Evolutionary conservation across 2,113 vertebrate genomes (phyloP).

Genomic region (Apus apus): DNA sequence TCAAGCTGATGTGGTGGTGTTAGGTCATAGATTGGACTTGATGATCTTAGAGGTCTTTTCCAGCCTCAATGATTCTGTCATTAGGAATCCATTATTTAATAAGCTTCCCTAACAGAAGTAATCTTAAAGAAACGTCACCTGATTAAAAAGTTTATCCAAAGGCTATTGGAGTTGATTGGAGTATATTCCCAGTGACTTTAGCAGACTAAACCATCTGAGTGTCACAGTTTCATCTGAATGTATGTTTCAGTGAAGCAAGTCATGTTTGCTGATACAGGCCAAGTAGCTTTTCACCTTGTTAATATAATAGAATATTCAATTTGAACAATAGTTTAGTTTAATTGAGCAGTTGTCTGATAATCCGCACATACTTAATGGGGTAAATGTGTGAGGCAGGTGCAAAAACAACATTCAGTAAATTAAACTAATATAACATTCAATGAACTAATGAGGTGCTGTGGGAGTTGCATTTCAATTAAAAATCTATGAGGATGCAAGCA

Average conservation of each 20-base stretch:
- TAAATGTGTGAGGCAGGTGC: constrained; percentile 43
- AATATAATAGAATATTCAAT: constrained; percentile 54
- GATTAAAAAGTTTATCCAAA: background rate
- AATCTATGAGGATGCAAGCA: constrained; percentile 7
- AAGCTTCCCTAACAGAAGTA: background rate
- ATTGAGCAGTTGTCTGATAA: constrained; percentile 59
- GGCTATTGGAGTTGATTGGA: background rate
- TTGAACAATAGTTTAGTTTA: constrained; percentile 61
- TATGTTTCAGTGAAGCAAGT: background rate
- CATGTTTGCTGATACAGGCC: background rate
- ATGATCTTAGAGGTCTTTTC: too few species aligned
- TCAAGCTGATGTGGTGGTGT: too few species aligned
- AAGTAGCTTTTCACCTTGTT: constrained; percentile 37
- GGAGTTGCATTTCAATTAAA: constrained; percentile 60
- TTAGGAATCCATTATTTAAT: background rate
- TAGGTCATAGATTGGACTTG: too few species aligned
- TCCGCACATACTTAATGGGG: constrained; percentile 25
- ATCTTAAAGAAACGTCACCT: background rate
- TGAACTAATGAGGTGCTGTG: constrained; percentile 55
- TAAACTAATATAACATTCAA: constrained; percentile 43
- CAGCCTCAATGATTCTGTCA: too few species aligned
- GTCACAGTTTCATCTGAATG: background rate
- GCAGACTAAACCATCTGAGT: background rate
- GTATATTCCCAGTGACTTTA: background rate
- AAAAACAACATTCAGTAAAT: constrained; percentile 42